Conservation (phyloP, 2,113 vertebrate species). For the Mus spicilegus region DNA sequence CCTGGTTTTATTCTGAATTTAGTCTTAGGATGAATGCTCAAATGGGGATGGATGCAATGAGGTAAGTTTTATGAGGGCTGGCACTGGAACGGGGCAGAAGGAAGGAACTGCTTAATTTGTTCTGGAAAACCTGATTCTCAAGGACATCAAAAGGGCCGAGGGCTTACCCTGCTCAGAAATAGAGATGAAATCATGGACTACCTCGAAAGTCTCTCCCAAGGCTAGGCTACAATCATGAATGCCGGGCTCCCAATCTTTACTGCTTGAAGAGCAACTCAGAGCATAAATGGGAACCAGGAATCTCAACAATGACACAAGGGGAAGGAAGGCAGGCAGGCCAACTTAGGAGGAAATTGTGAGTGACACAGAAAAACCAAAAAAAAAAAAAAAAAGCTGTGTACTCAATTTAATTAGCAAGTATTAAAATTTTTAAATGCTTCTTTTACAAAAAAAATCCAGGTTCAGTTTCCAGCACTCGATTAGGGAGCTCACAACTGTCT, state of each 20-base stretch:
- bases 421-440: neutral
- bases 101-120: neutral
- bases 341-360: neutral
- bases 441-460: neutral
- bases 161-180: conserved; percentile 34
- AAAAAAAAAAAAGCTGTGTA: neutral
- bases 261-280: neutral
- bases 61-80: neutral
- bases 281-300: neutral
- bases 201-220: neutral
- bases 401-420: conserved; percentile 13
- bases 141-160: neutral
- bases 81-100: neutral
- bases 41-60: neutral
- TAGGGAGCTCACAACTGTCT: neutral
- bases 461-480: neutral
- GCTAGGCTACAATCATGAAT: neutral
- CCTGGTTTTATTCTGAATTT: conserved; percentile 19
- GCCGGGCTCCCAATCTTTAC: neutral
- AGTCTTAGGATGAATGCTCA: neutral
- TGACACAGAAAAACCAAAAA: neutral
- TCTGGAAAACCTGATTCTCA: conserved; percentile 37
- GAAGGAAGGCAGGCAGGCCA: neutral
- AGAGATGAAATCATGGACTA: neutral
- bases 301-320: neutral